Evolutionary conservation across 2,113 vertebrate species (phyloP), one percentile per base, ranked within the genome.

Genomic region (Geothlypis trichas): DNA sequence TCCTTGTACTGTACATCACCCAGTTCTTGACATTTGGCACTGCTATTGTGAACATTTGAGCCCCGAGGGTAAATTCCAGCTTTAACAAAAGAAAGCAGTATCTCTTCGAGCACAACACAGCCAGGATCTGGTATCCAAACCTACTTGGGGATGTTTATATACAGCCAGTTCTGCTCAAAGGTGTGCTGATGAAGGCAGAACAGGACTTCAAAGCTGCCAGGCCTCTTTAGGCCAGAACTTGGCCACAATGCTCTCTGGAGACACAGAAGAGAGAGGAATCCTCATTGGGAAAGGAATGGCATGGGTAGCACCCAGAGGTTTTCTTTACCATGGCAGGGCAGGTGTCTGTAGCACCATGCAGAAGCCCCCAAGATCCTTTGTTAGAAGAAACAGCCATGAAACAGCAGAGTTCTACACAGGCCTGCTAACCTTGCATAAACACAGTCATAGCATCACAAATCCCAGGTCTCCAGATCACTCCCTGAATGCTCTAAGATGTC

Each of bases 321-420:
- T 11, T 80, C 68, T 81, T 77, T 52, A 75, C 55, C 65, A 44
- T 28, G 55, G 39, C 88, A 90, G 46, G 33, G 35, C 72, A 77
- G 41, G 16, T 52, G 7, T 59, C 83, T 54, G 52, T 28, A 71
- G 47, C 73, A 87, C 23, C 23, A 23, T 1, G 20, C 20, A 65
- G 49, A 15, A 88, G 16, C 7, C 12, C 26, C 19, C 0, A 1
- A 24, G 39, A 15, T 72, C 4, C 0, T 47, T 4, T 35, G 23
- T 41, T 24, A 35, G 47, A 69, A 57, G 51, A 46, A 88, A 62
- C 4, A 24, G 28, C 7, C 33, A 22, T 10, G 6, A 55, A 80
- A 77, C 13, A 75, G 39, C 33, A 79, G 47, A 90, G 42, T 22
- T 42, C 33, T 66, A 11, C 16, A 31, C 31, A 76, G 44, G 37